Percentiles rank a stretch among this genome's conserved stretches.
phyloP scores from a whole-genome alignment of 1,140 invertebrate species.

The Palaemon carinicauda region DNA sequence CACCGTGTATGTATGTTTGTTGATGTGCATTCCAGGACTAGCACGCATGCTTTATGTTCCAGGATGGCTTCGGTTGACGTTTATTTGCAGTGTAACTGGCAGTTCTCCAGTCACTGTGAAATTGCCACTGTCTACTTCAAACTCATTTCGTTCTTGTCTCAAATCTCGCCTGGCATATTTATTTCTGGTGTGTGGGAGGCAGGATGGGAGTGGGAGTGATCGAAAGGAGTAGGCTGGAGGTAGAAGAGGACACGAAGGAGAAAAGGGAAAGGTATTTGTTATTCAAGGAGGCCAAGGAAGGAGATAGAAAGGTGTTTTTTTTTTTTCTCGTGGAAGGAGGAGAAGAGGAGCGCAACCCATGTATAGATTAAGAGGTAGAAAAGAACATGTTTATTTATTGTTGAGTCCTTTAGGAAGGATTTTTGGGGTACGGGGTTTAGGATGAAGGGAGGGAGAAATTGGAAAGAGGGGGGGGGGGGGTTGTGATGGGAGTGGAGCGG shows the following conservation, averaged over 20 bases:
- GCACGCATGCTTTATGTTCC: conserved; percentile 5
- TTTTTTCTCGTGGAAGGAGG: background rate
- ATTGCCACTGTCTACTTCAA: background rate
- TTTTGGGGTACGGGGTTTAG: no score
- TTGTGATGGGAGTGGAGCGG: no score
- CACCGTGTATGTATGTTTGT: background rate
- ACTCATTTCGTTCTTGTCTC: background rate
- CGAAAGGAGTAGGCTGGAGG: background rate
- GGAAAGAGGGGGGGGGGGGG: no score
- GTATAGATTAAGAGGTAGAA: no score
- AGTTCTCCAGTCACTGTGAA: conserved; percentile 2
- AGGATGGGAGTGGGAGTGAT: no score
- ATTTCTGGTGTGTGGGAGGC: background rate
- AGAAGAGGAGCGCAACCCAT: no score
- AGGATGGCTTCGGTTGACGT: background rate
- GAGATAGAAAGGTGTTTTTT: background rate
- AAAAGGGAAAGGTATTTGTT: background rate
- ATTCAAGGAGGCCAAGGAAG: no score
- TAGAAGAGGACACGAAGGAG: background rate
- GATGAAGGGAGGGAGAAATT: no score
- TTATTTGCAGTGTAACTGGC: conserved; percentile 10
- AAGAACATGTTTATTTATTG: no score
- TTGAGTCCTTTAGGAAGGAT: no score
- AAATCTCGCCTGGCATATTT: background rate
- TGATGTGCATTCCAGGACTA: background rate